A percentile compares a stretch with the other conserved stretches of the same genome.
phyloP scores from a whole-genome alignment of 2,797 vertebrate genomes.

The Huso huso region DNA sequence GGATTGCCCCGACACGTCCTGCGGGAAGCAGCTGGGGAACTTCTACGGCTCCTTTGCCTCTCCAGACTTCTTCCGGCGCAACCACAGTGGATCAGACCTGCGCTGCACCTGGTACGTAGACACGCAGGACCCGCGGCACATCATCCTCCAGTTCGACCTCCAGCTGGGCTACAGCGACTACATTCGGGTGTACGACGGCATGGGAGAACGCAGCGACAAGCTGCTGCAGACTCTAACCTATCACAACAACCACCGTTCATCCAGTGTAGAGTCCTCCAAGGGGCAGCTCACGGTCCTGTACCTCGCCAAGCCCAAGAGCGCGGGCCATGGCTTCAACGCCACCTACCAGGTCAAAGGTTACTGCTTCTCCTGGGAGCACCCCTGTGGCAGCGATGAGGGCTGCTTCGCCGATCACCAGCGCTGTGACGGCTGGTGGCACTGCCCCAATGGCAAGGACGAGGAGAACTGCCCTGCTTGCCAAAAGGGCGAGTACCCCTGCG shows the following conservation, averaged over 20 bases:
- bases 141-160: constrained; percentile 82
- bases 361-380: constrained; percentile 85
- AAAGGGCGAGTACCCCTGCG: constrained; percentile 79
- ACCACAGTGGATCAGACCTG: constrained; percentile 66
- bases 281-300: constrained; percentile 87
- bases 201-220: constrained; percentile 67
- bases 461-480: constrained; percentile 78
- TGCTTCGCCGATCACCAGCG: constrained; percentile 83
- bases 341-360: constrained; percentile 98
- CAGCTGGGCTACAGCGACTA: constrained; percentile 79
- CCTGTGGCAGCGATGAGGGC: constrained; percentile 81
- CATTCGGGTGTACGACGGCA: constrained; percentile 81
- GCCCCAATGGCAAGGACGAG: constrained; percentile 85
- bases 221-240: constrained; percentile 79
- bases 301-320: constrained; percentile 73
- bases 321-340: constrained; percentile 88
- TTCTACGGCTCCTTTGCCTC: constrained; percentile 95
- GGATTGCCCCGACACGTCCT: constrained; percentile 79
- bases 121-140: constrained; percentile 82
- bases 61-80: constrained; percentile 76
- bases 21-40: constrained; percentile 80
- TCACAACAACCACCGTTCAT: constrained; percentile 77
- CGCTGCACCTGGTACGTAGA: constrained; percentile 87
- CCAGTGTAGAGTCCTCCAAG: constrained; percentile 78
- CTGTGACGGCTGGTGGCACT: constrained; percentile 96